A percentile compares a stretch with the other conserved stretches of the same genome.
These are phyloP conservation scores for Brachionus plicatilis DNA, from an alignment of 1,140 invertebrate species.

Conservation along the genomic window DNA sequence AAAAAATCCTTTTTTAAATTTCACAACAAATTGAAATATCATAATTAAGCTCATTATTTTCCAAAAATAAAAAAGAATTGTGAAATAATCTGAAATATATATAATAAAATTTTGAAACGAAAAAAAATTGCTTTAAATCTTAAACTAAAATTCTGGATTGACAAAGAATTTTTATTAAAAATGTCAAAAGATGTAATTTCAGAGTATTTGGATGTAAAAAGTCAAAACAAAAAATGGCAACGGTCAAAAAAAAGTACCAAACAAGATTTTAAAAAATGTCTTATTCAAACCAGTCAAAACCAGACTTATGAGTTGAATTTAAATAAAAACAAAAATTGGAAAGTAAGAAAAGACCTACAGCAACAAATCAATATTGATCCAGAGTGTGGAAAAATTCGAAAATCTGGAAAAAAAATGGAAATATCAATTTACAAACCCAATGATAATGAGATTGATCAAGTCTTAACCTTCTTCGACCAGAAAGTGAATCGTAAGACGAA, in stretches of 20 bases:
- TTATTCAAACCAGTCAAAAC: background rate
- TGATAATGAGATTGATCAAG: background rate
- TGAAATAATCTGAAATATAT: background rate
- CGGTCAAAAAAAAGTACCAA: background rate
- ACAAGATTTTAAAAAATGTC: background rate
- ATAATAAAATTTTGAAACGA: background rate
- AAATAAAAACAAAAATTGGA: constrained; percentile 25
- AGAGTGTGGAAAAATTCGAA: background rate
- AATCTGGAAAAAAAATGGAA: background rate
- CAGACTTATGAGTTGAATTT: background rate
- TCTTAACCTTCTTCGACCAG: background rate
- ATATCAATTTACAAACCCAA: background rate
- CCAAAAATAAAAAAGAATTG: background rate
- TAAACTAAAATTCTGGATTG: no score
- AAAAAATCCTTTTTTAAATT: no score
- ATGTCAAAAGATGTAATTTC: background rate
- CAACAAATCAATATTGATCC: background rate
- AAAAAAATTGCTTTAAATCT: no score
- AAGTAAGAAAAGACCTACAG: background rate
- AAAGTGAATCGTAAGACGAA: background rate
- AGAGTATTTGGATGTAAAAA: background rate
- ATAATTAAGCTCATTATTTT: background rate
- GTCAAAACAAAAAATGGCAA: background rate
- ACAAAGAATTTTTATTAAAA: background rate
- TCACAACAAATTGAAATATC: background rate